Conservation (phyloP, 2,888 invertebrate genomes). For the Tenthredo notha region DNA sequence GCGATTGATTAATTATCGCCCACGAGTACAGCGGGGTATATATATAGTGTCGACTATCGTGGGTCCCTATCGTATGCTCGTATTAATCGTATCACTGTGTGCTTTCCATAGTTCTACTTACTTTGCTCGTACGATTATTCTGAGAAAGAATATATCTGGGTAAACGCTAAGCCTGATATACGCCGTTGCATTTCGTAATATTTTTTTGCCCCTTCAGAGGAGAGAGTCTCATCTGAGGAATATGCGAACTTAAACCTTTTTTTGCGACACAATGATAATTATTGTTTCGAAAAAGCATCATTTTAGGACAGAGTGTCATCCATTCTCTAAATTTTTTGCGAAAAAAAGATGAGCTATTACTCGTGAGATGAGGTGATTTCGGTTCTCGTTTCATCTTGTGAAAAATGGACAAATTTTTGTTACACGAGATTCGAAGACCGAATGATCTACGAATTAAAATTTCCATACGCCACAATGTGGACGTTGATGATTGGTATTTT, state of each 20-base stretch:
- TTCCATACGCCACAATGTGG: background rate
- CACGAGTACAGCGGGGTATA: background rate
- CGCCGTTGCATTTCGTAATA: background rate
- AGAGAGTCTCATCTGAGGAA: background rate
- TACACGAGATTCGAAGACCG: too few relatives aligned
- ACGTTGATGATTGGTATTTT: background rate
- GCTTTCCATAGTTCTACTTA: background rate
- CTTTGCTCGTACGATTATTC: background rate
- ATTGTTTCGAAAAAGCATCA: background rate
- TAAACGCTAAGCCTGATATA: background rate
- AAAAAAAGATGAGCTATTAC: background rate
- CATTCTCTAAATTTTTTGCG: too few relatives aligned
- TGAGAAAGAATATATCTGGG: background rate
- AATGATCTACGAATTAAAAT: background rate
- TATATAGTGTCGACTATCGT: background rate
- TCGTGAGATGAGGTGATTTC: too few relatives aligned
- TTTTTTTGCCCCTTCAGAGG: background rate
- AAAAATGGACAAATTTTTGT: too few relatives aligned
- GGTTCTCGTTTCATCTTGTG: too few relatives aligned
- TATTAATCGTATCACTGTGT: background rate
- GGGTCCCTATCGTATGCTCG: background rate
- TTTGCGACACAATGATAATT: background rate
- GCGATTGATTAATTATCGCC: background rate
- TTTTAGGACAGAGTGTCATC: background rate
- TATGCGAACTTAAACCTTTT: background rate